These are phyloP conservation scores for Acrocera orbiculus DNA, from an alignment of 2,888 invertebrate species.

Conservation along the genomic window DNA sequence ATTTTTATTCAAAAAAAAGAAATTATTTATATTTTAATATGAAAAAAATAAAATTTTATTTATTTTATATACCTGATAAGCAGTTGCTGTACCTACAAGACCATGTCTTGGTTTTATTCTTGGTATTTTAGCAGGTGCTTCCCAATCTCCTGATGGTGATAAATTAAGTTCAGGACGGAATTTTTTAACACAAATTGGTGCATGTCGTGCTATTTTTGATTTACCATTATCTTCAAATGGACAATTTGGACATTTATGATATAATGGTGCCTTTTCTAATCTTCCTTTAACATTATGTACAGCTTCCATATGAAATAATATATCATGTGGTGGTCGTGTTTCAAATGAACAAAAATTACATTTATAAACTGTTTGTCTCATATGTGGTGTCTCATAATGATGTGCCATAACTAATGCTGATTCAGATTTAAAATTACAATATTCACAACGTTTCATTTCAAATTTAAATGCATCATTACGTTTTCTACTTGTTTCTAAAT, in stretches of 20 bases:
- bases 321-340: constrained; percentile 71
- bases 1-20: not conserved
- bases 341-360: constrained; percentile 73
- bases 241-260: constrained; percentile 85
- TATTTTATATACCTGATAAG: constrained; percentile 25
- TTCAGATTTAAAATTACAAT: constrained; percentile 79
- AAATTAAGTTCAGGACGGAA: constrained; percentile 76
- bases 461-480: constrained; percentile 66
- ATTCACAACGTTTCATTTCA: constrained; percentile 65
- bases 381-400: constrained; percentile 80
- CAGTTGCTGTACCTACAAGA: constrained; percentile 31
- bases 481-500: constrained; percentile 69
- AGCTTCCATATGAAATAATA: constrained; percentile 80
- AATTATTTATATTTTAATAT: not conserved
- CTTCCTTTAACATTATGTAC: constrained; percentile 71
- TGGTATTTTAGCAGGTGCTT: constrained; percentile 85
- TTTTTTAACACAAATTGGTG: constrained; percentile 72
- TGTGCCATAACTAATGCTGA: constrained; percentile 66
- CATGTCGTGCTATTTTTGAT: constrained; percentile 74
- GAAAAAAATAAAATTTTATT: not conserved
- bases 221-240: constrained; percentile 89
- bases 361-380: constrained; percentile 69
- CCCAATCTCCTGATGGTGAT: constrained; percentile 77
- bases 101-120: constrained; percentile 33
- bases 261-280: constrained; percentile 66